A percentile compares a stretch with the other conserved stretches of the same genome.
These are phyloP conservation scores for Antennarius striatus DNA, from an alignment of 2,113 vertebrate species.

Conservation along the genomic window DNA sequence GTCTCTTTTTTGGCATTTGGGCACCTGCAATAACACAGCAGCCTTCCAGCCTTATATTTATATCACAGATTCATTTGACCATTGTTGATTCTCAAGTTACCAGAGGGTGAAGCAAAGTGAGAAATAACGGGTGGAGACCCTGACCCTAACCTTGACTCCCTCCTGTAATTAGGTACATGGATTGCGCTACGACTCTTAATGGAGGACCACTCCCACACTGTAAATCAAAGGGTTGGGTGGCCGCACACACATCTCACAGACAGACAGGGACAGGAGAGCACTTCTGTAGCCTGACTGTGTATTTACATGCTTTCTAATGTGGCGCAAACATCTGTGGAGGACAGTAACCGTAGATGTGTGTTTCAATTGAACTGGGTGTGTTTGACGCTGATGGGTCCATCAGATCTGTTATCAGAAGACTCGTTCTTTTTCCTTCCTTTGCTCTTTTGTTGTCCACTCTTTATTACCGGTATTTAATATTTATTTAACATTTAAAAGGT, in stretches of 20 bases:
- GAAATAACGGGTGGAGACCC: conserved; percentile 65
- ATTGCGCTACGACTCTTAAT: conserved; percentile 49
- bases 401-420: no score
- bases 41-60: conserved; percentile 43
- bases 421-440: no score
- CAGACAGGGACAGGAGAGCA: conserved; percentile 31
- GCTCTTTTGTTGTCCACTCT: no score
- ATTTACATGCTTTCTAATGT: conserved; percentile 33
- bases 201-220: conserved; percentile 58
- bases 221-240: conserved; percentile 69
- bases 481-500: no score
- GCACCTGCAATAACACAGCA: conserved; percentile 69
- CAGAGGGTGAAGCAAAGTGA: conserved; percentile 40
- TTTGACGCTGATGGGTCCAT: conserved; percentile 33
- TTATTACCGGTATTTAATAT: no score
- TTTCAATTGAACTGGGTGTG: conserved; percentile 40
- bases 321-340: conserved; percentile 33
- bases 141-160: conserved; percentile 46
- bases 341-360: conserved; percentile 25
- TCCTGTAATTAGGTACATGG: conserved; percentile 69
- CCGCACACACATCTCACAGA: conserved; percentile 47
- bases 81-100: conserved; percentile 41
- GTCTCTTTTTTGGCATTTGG: conserved; percentile 17
- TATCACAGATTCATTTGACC: conserved; percentile 42
- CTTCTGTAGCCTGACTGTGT: conserved; percentile 10